Base-by-base conservation (phyloP, 37 sponge, comb jelly and placozoan species). In the Diacarnus erythraeanus region DNA sequence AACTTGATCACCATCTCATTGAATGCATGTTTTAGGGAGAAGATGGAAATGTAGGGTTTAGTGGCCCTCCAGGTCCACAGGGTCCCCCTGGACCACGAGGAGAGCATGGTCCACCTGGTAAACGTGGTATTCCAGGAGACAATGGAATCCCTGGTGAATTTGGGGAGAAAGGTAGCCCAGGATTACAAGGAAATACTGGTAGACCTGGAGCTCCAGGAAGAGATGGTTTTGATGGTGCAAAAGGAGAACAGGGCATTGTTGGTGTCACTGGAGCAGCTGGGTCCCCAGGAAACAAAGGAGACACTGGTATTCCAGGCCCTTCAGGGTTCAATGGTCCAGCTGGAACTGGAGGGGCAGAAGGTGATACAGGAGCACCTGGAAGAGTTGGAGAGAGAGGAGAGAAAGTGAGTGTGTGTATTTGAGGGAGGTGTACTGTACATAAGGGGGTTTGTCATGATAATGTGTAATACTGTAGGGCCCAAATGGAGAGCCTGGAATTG, bases 151-250 rank as follows among this genome's bases (percentile, higher is more conserved):
- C 84, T 59, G 81, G 81, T 1, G 44, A 2, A 20, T 59, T 63
- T 59, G 81, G 81, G 25, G 64, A 23, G 42, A 81, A 81, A 34
- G 81, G 77, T 35, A 26, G 1, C 1, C 39, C 42, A 39, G 77
- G 77, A 3, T 2, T 9, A 23, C 69, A 84, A 71, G 72, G 77
- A 18, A 30, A 34, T 59, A 64, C 23, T 30, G 90, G 90, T 31
- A 22, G 54, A 18, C 22, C 77, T 0, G 90, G 90, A 0, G 5
- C 35, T 17, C 66, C 77, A 26, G 90, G 90, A 31, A 35, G 77
- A 60, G 77, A 84, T 60, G 90, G 90, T 1, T 80, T 64, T 51
- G 77, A 77, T 84, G 90, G 90, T 38, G 38, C 30, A 3, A 69
- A 68, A 34, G 90, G 90, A 6, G 59, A 36, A 22, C 79, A 83